Conservation (phyloP, 2,113 vertebrate species). For the Dascyllus trimaculatus region DNA sequence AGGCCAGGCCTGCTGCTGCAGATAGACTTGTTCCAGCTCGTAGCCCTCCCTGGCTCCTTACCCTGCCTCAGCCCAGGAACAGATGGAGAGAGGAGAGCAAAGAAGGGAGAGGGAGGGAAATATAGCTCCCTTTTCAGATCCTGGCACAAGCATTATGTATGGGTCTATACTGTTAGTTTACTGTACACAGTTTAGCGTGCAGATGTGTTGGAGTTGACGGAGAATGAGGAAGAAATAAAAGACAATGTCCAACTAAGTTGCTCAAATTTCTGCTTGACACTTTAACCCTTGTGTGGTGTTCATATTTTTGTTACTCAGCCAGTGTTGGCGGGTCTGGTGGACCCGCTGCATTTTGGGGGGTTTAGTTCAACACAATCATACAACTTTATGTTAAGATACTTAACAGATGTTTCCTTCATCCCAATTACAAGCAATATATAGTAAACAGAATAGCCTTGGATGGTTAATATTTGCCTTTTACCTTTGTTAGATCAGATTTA, state of each 20-base stretch:
- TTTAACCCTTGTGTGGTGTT: no score
- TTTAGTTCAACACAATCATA: no score
- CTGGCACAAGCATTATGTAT: constrained; percentile 66
- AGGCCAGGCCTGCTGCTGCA: constrained; percentile 83
- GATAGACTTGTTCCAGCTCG: constrained; percentile 87
- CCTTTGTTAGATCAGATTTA: no score
- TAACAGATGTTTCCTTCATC: no score
- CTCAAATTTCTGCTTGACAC: constrained; percentile 8
- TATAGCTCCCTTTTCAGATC: constrained; percentile 72
- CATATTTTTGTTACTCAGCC: no score
- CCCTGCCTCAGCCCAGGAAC: constrained; percentile 77
- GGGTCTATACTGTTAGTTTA: constrained; percentile 72
- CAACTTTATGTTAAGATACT: no score
- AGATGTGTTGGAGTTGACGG: constrained; percentile 22
- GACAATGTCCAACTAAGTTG: background rate
- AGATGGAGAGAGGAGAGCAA: constrained; percentile 79
- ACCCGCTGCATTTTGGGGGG: no score
- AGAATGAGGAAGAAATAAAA: constrained; percentile 1
- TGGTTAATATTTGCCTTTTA: no score
- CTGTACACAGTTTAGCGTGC: constrained; percentile 63
- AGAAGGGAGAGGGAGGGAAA: constrained; percentile 67
- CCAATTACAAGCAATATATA: no score
- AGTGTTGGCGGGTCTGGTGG: no score
- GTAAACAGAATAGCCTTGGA: no score
- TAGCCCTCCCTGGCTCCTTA: constrained; percentile 79